A percentile compares a stretch with the other conserved stretches of the same genome.
phyloP scores from a whole-genome alignment of 2,888 invertebrate genomes.

The Eupeodes luniger region DNA sequence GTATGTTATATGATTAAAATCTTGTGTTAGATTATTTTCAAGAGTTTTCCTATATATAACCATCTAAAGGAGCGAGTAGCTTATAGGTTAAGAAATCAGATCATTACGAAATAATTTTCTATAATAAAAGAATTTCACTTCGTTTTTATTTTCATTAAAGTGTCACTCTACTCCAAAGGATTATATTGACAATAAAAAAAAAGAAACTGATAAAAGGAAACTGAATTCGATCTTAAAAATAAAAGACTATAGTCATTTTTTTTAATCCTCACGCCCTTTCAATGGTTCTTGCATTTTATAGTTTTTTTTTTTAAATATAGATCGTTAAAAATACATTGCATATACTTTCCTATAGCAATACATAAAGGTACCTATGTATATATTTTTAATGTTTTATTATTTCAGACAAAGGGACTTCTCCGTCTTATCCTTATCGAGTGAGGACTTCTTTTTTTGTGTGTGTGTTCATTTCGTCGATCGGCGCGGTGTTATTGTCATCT shows the following conservation, averaged over 20 bases:
- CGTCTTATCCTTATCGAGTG: slow-evolving; percentile 71
- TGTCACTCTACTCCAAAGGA: slow-evolving; percentile 74
- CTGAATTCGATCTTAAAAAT: slow-evolving; percentile 62
- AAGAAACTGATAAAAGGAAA: slow-evolving; percentile 59
- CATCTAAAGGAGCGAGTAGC: not conserved
- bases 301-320: slow-evolving; percentile 33
- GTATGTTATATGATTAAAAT: not conserved
- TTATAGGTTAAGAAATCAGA: slow-evolving; percentile 46
- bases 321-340: slow-evolving; percentile 36
- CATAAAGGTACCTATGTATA: not conserved
- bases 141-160: not conserved
- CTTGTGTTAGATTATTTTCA: not conserved
- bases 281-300: slow-evolving; percentile 45
- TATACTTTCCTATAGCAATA: not conserved
- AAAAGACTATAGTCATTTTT: slow-evolving; percentile 46
- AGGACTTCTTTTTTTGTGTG: slow-evolving; percentile 45
- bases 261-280: slow-evolving; percentile 75
- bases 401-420: slow-evolving; percentile 66
- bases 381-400: slow-evolving; percentile 25
- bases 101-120: slow-evolving; percentile 58
- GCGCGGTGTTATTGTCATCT: not conserved
- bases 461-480: slow-evolving; percentile 62
- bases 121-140: slow-evolving; percentile 46
- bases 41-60: not conserved
- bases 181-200: slow-evolving; percentile 54